Percentiles rank a stretch among this genome's conserved stretches.
Conservation (phyloP, 2,113 vertebrate species). For the Nycticebus coucang region DNA sequence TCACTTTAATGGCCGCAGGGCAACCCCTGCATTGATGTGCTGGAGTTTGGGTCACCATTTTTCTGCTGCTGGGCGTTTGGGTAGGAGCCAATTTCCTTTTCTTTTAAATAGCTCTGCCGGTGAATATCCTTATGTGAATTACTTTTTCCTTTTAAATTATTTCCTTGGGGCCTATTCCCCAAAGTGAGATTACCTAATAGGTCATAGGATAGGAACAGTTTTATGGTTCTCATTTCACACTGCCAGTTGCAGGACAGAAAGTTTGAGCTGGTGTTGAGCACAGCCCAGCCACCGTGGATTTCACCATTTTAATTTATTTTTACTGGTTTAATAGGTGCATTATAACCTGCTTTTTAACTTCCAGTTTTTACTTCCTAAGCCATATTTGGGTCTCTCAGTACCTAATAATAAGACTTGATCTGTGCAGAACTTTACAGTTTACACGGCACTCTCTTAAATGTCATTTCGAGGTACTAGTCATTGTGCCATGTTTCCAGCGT, state of each 20-base stretch:
- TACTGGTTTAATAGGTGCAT: not conserved
- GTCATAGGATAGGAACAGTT: not conserved
- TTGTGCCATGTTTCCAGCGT: not conserved
- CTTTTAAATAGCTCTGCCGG: slow-evolving; percentile 13
- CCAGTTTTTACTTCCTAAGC: not conserved
- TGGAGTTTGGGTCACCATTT: not conserved
- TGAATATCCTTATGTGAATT: slow-evolving; percentile 52
- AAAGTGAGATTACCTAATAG: slow-evolving; percentile 56
- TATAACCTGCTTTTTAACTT: not conserved
- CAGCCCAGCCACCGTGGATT: not conserved
- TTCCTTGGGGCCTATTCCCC: slow-evolving; percentile 59
- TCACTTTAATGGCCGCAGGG: slow-evolving; percentile 52
- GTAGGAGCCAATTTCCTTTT: not conserved
- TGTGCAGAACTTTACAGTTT: slow-evolving; percentile 33
- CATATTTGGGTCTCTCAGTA: not conserved
- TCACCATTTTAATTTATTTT: slow-evolving; percentile 18
- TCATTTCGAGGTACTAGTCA: not conserved
- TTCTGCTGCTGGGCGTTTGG: not conserved
- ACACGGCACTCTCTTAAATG: not conserved
- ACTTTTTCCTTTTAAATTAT: slow-evolving; percentile 54
- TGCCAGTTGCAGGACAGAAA: not conserved
- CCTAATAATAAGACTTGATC: not conserved
- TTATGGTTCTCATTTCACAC: not conserved
- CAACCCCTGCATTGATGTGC: not conserved
- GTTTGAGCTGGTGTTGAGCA: not conserved